A percentile compares a stretch with the other conserved stretches of the same genome.
phyloP scores from a whole-genome alignment of 2,888 invertebrate species.

The Sminthurinus aureus region DNA sequence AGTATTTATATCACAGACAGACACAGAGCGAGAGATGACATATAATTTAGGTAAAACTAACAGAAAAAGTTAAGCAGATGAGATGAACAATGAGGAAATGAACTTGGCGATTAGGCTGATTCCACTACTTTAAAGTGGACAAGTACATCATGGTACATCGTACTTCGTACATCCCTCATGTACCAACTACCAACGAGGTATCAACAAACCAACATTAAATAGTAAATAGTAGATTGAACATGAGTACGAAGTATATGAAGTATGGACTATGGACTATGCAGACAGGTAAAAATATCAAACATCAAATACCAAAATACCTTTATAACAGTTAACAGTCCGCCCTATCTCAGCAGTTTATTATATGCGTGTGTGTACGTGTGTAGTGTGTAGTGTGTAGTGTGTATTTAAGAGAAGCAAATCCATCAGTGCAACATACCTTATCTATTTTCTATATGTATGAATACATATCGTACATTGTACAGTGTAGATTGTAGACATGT shows the following conservation, averaged over 20 bases:
- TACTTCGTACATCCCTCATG: not conserved
- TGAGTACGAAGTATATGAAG: not conserved
- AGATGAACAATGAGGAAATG: conserved; percentile 26
- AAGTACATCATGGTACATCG: no score
- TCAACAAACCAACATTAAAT: not conserved
- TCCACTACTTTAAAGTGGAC: not conserved
- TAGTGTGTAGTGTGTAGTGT: not conserved
- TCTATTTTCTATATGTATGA: no score
- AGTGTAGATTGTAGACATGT: no score
- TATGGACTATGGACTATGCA: no score
- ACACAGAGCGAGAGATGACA: not conserved
- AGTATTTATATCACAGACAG: not conserved
- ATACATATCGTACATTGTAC: no score
- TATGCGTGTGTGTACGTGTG: not conserved
- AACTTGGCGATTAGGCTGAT: conserved; percentile 18
- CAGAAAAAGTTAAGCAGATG: conserved; percentile 24
- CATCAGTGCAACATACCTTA: not conserved
- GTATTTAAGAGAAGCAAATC: not conserved
- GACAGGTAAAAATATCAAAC: no score
- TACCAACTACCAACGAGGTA: no score
- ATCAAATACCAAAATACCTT: no score
- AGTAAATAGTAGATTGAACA: not conserved
- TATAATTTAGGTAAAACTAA: conserved; percentile 21
- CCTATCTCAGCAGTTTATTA: no score
- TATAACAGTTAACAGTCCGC: no score